A percentile compares a stretch with the other conserved stretches of the same genome.
phyloP scores from a whole-genome alignment of 2,113 vertebrate species.

The Gavialis gangeticus region DNA sequence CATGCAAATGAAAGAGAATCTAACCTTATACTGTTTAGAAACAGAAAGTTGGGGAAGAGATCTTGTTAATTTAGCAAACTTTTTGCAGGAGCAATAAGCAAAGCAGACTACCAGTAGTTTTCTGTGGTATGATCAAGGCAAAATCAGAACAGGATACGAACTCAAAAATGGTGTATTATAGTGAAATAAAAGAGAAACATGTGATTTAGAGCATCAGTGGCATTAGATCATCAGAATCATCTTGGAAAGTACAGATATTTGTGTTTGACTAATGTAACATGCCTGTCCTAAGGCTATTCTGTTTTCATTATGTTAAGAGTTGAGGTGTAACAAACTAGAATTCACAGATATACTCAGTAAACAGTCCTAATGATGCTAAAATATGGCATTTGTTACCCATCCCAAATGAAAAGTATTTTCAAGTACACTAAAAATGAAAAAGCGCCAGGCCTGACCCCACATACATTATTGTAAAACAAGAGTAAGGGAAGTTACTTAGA shows the following conservation, averaged over 20 bases:
- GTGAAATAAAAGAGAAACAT: conserved; percentile 35
- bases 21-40: neutral
- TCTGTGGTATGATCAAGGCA: neutral
- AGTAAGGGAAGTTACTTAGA: too few species aligned
- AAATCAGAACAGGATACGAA: neutral
- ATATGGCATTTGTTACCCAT: accelerated
- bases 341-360: neutral
- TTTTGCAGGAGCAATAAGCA: neutral
- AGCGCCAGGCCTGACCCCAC: neutral
- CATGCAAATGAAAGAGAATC: neutral
- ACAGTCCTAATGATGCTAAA: neutral
- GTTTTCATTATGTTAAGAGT: conserved; percentile 51
- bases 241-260: conserved; percentile 69
- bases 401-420: neutral
- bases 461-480: too few species aligned
- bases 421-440: accelerated
- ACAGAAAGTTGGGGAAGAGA: neutral
- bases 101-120: neutral
- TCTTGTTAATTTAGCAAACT: neutral
- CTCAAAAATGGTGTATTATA: neutral
- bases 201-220: conserved; percentile 50
- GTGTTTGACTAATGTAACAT: conserved; percentile 54
- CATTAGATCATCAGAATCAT: conserved; percentile 59
- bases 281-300: conserved; percentile 57
- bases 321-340: conserved; percentile 8